These are phyloP conservation scores for Apoderus coryli DNA, from an alignment of 2,888 invertebrate genomes.

Conservation along the genomic window DNA sequence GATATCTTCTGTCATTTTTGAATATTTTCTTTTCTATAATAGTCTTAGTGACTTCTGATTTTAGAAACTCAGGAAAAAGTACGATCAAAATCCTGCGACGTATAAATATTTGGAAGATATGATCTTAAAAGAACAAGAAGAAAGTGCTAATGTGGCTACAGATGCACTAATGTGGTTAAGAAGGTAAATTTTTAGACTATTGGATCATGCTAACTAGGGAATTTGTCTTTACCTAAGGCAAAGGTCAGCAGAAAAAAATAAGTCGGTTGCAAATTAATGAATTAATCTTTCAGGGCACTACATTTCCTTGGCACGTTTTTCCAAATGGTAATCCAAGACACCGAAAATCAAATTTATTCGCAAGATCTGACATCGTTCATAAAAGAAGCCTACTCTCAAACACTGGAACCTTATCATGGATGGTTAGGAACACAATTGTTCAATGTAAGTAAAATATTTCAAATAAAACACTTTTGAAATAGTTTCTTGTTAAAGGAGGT, in stretches of 20 bases:
- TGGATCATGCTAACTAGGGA: background rate
- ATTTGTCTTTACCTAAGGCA: too few relatives aligned
- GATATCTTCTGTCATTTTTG: too few relatives aligned
- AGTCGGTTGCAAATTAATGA: too few relatives aligned
- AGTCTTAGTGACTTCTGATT: slow-evolving; percentile 13
- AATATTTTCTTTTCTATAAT: too few relatives aligned
- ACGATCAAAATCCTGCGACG: slow-evolving; percentile 36
- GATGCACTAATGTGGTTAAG: slow-evolving; percentile 62
- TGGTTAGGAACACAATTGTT: slow-evolving; percentile 65
- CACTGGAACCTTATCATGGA: slow-evolving; percentile 58
- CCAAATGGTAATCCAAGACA: slow-evolving; percentile 38
- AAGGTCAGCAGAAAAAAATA: too few relatives aligned
- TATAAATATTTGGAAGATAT: slow-evolving; percentile 52
- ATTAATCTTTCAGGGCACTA: slow-evolving; percentile 46
- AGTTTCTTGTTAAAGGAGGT: too few relatives aligned
- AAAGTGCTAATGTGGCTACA: slow-evolving; percentile 37
- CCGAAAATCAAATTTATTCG: slow-evolving; percentile 30
- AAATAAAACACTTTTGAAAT: background rate
- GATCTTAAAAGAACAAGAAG: slow-evolving; percentile 43
- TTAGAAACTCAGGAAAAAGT: slow-evolving; percentile 48
- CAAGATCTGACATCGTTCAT: slow-evolving; percentile 48
- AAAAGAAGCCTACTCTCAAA: slow-evolving; percentile 51
- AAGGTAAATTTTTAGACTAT: slow-evolving; percentile 35
- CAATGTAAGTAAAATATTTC: slow-evolving; percentile 37
- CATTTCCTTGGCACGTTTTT: slow-evolving; percentile 47